Evolutionary conservation across 2,113 vertebrate genomes (phyloP).

Genomic region (Canis aureus): DNA sequence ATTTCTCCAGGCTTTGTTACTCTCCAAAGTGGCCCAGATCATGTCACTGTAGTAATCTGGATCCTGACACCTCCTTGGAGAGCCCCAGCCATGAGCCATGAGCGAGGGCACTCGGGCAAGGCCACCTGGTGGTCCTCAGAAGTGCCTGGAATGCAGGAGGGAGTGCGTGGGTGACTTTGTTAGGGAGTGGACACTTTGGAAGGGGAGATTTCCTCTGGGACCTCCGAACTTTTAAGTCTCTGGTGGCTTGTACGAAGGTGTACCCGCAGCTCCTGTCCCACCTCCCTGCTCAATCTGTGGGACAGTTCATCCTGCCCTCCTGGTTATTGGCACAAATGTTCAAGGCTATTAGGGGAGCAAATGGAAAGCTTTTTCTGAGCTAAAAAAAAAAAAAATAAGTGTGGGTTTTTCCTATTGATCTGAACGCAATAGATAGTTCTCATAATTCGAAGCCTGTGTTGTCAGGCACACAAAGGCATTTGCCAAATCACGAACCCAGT

Average conservation of each 20-base stretch:
- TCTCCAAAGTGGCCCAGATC: not conserved
- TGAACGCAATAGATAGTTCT: constrained; percentile 22
- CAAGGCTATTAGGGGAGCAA: not conserved
- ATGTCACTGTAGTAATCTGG: not conserved
- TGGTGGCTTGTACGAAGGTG: rapidly evolving
- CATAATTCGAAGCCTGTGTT: constrained; percentile 18
- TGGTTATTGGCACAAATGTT: constrained; percentile 39
- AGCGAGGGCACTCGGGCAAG: not conserved
- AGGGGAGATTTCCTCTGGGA: not conserved
- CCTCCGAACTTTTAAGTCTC: not conserved
- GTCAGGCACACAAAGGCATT: constrained; percentile 46
- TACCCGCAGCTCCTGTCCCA: not conserved
- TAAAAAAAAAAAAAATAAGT: constrained; percentile 47
- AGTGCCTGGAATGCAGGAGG: not conserved
- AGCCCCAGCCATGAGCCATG: rapidly evolving
- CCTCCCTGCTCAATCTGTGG: not conserved
- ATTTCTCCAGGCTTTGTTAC: not conserved
- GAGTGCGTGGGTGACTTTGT: not conserved
- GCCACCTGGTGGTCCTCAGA: not conserved
- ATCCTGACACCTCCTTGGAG: not conserved
- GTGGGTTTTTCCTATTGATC: constrained; percentile 65
- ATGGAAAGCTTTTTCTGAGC: constrained; percentile 44
- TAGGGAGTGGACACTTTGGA: not conserved
- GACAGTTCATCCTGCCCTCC: not conserved
- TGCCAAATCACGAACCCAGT: not conserved